Evolutionary conservation across 1,140 invertebrate species (phyloP).

Genomic region (Carposina sasakii): DNA sequence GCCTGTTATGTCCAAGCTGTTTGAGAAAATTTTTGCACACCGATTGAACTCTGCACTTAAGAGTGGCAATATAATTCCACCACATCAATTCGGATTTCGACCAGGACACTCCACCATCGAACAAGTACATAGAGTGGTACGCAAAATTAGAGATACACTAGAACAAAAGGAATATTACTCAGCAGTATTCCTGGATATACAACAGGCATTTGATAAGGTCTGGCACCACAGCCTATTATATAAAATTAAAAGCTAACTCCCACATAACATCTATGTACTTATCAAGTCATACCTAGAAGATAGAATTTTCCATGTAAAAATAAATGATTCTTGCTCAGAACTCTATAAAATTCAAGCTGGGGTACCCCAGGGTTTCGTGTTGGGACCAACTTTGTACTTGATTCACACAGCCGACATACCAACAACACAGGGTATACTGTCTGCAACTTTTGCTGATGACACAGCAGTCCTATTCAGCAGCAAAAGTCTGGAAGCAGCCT

Average conservation of each 20-base stretch:
- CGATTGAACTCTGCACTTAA: conserved; percentile 27
- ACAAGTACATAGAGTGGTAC: conserved; percentile 28
- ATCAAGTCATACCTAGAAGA: conserved; percentile 2
- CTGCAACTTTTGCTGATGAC: no score
- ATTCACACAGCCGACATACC: no score
- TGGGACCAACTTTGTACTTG: no score
- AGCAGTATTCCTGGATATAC: conserved; percentile 26
- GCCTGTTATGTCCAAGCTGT: conserved; percentile 31
- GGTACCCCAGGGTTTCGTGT: no score
- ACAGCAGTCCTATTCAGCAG: no score
- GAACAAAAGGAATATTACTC: no score
- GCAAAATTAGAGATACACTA: no score
- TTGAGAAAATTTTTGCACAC: conserved; percentile 40
- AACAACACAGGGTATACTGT: no score
- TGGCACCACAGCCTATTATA: conserved; percentile 25
- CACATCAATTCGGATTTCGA: conserved; percentile 43
- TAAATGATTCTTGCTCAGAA: no score
- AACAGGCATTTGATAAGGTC: conserved; percentile 30
- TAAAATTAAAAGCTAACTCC: no score
- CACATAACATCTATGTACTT: conserved; percentile 2
- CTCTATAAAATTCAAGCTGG: no score
- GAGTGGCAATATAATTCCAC: conserved; percentile 31
- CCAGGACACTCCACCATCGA: conserved; percentile 26
- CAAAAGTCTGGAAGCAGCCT: no score
- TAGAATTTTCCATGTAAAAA: conserved; percentile 9